A percentile compares a stretch with the other conserved stretches of the same genome.
These are phyloP conservation scores for Asarcornis scutulata DNA, from an alignment of 2,113 vertebrate genomes.

Conservation along the genomic window DNA sequence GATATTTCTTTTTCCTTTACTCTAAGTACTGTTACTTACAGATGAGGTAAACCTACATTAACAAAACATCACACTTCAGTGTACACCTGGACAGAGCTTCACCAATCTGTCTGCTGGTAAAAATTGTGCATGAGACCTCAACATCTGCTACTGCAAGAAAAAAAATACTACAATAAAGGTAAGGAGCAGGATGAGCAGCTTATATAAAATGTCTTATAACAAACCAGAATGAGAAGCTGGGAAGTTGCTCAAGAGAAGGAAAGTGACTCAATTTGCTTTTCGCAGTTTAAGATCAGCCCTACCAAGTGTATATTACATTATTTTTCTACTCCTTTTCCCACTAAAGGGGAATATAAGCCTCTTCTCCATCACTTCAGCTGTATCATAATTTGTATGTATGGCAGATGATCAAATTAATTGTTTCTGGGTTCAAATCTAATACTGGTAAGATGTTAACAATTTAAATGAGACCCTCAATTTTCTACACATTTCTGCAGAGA, in stretches of 20 bases:
- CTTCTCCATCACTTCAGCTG: constrained; percentile 24
- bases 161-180: not conserved
- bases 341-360: not conserved
- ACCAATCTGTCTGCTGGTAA: not conserved
- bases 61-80: not conserved
- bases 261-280: not conserved
- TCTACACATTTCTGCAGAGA: constrained; percentile 16
- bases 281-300: not conserved
- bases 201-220: not conserved
- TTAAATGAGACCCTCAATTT: constrained; percentile 65
- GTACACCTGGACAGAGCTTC: not conserved
- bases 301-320: not conserved
- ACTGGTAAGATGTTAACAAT: constrained; percentile 58
- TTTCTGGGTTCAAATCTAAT: constrained; percentile 59
- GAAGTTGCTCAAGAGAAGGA: not conserved
- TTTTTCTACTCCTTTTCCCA: constrained; percentile 8
- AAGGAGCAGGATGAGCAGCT: not conserved
- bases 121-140: not conserved
- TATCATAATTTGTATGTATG: constrained; percentile 55
- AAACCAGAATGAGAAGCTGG: not conserved
- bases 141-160: not conserved
- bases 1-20: not conserved
- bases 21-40: not conserved
- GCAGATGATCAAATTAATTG: constrained; percentile 63
- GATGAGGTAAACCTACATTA: not conserved